Conservation (phyloP, 2,888 invertebrate species). For the Tenthredo notha region DNA sequence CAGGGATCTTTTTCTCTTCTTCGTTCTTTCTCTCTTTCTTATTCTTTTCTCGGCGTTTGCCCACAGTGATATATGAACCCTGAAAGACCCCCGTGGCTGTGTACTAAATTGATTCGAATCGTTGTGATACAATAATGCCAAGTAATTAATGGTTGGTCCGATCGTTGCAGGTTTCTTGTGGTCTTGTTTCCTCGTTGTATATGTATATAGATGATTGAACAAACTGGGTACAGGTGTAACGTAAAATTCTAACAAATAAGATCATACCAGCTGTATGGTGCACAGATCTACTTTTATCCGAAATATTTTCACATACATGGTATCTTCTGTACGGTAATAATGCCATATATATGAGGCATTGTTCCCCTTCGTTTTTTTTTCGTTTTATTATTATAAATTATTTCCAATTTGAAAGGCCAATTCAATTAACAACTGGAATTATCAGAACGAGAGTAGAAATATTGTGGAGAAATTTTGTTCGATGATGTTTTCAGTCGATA, state of each 20-base stretch:
- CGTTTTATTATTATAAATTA: neutral
- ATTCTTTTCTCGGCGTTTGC: constrained; percentile 26
- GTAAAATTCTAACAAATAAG: neutral
- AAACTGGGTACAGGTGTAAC: constrained; percentile 9
- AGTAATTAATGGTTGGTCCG: constrained; percentile 42
- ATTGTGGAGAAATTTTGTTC: neutral
- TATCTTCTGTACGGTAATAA: neutral
- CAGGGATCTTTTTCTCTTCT: neutral
- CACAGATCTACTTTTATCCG: neutral
- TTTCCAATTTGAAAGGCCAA: neutral
- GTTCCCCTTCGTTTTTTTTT: neutral
- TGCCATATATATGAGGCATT: neutral
- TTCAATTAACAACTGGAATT: neutral
- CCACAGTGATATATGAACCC: constrained; percentile 48
- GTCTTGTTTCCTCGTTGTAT: neutral
- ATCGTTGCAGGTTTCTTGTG: neutral
- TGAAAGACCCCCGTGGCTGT: constrained; percentile 46
- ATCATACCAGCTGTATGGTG: neutral
- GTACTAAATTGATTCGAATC: constrained; percentile 53
- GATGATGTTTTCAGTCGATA: neutral
- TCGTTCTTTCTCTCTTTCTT: neutral
- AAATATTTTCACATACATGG: neutral
- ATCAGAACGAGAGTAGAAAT: neutral
- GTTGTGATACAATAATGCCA: constrained; percentile 48
- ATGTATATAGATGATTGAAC: constrained; percentile 4